Conservation (phyloP, 2,888 invertebrate species). For the Sipha maydis region DNA sequence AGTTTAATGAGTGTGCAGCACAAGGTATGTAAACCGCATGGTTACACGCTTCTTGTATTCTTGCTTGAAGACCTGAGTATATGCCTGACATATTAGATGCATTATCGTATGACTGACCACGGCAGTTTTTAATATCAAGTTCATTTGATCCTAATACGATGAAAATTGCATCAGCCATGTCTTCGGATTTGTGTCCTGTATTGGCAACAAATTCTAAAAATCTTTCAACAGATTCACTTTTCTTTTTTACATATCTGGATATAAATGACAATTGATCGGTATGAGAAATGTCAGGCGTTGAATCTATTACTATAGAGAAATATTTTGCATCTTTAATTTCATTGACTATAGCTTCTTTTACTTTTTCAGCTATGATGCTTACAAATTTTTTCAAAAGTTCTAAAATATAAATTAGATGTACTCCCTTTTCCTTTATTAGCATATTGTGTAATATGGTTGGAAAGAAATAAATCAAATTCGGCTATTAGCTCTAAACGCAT, state of each 20-base stretch:
- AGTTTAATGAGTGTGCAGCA: no score
- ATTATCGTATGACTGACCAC: no score
- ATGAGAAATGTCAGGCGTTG: slow-evolving; percentile 59
- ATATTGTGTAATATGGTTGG: slow-evolving; percentile 35
- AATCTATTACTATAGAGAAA: slow-evolving; percentile 57
- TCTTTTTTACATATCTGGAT: slow-evolving; percentile 65
- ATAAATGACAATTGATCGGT: slow-evolving; percentile 66
- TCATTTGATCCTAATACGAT: slow-evolving; percentile 60
- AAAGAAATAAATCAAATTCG: slow-evolving; percentile 53
- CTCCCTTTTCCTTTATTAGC: slow-evolving; percentile 35
- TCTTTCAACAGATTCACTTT: slow-evolving; percentile 66
- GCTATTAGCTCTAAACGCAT: slow-evolving; percentile 50
- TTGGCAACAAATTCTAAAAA: slow-evolving; percentile 66
- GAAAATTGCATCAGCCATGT: slow-evolving; percentile 64
- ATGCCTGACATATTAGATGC: no score
- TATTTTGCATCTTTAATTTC: slow-evolving; percentile 48
- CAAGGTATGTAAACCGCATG: no score
- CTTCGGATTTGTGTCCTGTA: slow-evolving; percentile 66
- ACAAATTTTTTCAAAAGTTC: slow-evolving; percentile 55
- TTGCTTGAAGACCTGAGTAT: no score
- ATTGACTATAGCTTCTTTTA: slow-evolving; percentile 64
- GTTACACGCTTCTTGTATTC: no score
- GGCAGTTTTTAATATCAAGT: no score
- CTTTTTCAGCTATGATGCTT: slow-evolving; percentile 65
- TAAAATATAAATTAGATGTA: slow-evolving; percentile 39